These are phyloP conservation scores for Hyperoplus immaculatus DNA, from an alignment of 2,797 vertebrate genomes.

Conservation along the genomic window DNA sequence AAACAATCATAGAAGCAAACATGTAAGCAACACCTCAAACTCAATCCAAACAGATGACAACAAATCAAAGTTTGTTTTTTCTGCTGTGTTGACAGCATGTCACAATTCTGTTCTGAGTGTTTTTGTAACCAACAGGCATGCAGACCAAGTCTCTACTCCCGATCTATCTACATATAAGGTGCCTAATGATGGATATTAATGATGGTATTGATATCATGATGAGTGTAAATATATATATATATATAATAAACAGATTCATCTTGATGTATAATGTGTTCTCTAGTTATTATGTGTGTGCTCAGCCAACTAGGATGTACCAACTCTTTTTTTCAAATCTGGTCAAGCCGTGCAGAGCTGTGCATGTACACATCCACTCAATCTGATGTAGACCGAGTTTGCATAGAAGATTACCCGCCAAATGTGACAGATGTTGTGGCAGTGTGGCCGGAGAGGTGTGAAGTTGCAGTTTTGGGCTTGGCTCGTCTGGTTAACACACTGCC, in stretches of 20 bases:
- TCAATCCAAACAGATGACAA: slow-evolving; percentile 20
- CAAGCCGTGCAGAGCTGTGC: not conserved
- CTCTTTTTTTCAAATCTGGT: not conserved
- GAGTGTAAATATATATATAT: slow-evolving; percentile 41
- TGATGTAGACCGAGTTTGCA: slow-evolving; percentile 15
- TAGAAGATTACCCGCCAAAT: slow-evolving; percentile 14
- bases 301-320: not conserved
- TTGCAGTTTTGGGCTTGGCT: not conserved
- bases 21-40: slow-evolving; percentile 20
- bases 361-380: not conserved
- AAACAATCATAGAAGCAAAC: slow-evolving; percentile 30
- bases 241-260: slow-evolving; percentile 76
- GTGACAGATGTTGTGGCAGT: slow-evolving; percentile 24
- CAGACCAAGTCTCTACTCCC: slow-evolving; percentile 58
- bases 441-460: not conserved
- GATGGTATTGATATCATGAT: slow-evolving; percentile 71
- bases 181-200: slow-evolving; percentile 77
- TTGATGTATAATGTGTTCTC: slow-evolving; percentile 38
- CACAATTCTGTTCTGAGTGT: slow-evolving; percentile 56
- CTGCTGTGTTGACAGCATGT: slow-evolving; percentile 67
- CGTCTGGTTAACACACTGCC: not conserved
- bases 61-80: slow-evolving; percentile 16
- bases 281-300: slow-evolving; percentile 27
- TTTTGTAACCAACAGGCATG: slow-evolving; percentile 72
- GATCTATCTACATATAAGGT: slow-evolving; percentile 71